Evolutionary conservation across 1,140 invertebrate species (phyloP).

Genomic region (Coelopa frigida): DNA sequence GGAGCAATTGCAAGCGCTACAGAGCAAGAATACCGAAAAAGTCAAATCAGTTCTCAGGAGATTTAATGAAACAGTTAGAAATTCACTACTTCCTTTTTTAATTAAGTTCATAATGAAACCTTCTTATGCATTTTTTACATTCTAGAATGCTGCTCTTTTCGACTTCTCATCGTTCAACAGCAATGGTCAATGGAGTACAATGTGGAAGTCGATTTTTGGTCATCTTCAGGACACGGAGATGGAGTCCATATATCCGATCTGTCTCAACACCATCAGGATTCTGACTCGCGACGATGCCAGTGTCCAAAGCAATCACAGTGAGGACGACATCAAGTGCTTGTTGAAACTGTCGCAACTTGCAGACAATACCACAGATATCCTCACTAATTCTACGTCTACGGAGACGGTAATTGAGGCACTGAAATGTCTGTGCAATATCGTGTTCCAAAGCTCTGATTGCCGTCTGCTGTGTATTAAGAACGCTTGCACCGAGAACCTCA

Average conservation of each 20-base stretch:
- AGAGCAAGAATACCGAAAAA: constrained; percentile 23
- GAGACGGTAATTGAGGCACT: constrained; percentile 62
- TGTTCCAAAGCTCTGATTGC: constrained; percentile 70
- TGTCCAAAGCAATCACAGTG: constrained; percentile 61
- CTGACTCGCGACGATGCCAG: constrained; percentile 67
- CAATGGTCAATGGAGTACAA: constrained; percentile 44
- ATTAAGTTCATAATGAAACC: no score
- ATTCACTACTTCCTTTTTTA: no score
- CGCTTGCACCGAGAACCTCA: constrained; percentile 64
- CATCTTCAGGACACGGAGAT: constrained; percentile 45
- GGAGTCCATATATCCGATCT: constrained; percentile 43
- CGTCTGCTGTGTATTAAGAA: constrained; percentile 58
- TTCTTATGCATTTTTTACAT: constrained; percentile 9
- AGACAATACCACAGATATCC: constrained; percentile 1
- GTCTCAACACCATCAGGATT: constrained; percentile 51
- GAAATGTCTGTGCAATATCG: constrained; percentile 84
- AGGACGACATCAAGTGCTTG: constrained; percentile 49
- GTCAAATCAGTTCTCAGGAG: constrained; percentile 27
- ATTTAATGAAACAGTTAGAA: constrained; percentile 35
- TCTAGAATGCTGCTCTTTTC: constrained; percentile 47
- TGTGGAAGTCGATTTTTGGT: constrained; percentile 52
- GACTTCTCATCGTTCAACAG: constrained; percentile 49
- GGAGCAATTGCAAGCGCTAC: constrained; percentile 30
- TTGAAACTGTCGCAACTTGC: constrained; percentile 51
- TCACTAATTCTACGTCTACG: constrained; percentile 32